Evolutionary conservation across 2,888 invertebrate species (phyloP).

Genomic region (Rotaria socialis): DNA sequence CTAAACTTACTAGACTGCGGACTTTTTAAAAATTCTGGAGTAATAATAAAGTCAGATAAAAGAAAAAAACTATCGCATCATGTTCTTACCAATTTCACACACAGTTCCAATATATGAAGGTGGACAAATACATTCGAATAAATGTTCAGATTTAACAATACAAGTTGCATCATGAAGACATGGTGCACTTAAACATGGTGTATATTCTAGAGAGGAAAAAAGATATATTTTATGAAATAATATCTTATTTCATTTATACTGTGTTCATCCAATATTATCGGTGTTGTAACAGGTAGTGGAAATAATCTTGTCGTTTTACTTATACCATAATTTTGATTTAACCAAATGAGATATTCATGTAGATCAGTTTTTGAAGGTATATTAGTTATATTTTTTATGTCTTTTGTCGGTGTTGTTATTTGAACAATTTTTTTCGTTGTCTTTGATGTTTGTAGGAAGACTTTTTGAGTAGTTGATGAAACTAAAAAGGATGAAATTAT

Average conservation of each 20-base stretch:
- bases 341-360: background rate
- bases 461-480: background rate
- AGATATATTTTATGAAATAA: background rate
- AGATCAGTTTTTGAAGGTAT: background rate
- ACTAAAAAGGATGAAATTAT: background rate
- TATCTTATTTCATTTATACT: background rate
- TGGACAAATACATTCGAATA: slow-evolving; percentile 31
- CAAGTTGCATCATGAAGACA: slow-evolving; percentile 44
- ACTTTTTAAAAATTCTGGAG: background rate
- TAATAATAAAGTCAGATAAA: too few relatives aligned
- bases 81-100: slow-evolving; percentile 43
- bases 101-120: slow-evolving; percentile 20
- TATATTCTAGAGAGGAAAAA: background rate
- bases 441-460: background rate
- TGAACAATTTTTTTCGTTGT: background rate
- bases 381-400: background rate
- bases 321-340: background rate
- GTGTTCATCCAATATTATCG: background rate
- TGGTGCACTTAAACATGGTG: slow-evolving; percentile 25
- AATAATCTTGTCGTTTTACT: background rate
- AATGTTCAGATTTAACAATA: background rate
- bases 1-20: background rate
- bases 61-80: too few relatives aligned
- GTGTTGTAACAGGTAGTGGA: background rate
- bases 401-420: background rate